Percentiles rank a stretch among this genome's conserved stretches.
These are phyloP conservation scores for Distichodus sexfasciatus DNA, from an alignment of 2,797 vertebrate genomes.

Conservation along the genomic window DNA sequence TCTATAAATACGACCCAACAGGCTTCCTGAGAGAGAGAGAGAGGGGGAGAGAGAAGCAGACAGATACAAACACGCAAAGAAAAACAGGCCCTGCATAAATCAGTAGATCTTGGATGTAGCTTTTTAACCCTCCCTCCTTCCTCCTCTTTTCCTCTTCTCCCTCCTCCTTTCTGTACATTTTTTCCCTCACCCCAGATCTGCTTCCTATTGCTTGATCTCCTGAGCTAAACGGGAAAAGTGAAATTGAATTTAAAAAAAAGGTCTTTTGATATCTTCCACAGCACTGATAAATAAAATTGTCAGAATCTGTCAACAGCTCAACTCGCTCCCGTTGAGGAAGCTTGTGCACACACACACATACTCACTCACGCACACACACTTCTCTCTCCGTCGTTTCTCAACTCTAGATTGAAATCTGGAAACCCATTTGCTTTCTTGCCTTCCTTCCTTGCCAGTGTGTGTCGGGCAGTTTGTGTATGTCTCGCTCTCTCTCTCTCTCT, in stretches of 20 bases:
- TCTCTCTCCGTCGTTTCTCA: slow-evolving; percentile 4
- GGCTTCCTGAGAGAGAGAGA: neutral
- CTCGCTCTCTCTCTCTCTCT: slow-evolving; percentile 38
- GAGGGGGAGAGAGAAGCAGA: slow-evolving; percentile 18
- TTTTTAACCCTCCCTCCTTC: slow-evolving; percentile 23
- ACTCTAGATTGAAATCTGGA: slow-evolving; percentile 73
- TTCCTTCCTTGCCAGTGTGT: slow-evolving; percentile 57
- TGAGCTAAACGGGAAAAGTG: slow-evolving; percentile 57
- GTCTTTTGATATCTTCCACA: slow-evolving; percentile 67
- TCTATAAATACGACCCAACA: slow-evolving; percentile 73
- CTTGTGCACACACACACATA: neutral
- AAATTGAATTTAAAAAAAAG: slow-evolving; percentile 75
- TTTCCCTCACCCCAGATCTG: neutral
- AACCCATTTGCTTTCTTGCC: slow-evolving; percentile 69
- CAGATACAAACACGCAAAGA: slow-evolving; percentile 60
- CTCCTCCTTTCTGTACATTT: neutral
- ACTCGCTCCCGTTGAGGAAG: slow-evolving; percentile 34
- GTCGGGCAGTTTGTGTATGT: slow-evolving; percentile 71
- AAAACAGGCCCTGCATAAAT: slow-evolving; percentile 63
- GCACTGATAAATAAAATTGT: slow-evolving; percentile 74
- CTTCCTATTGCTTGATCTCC: slow-evolving; percentile 57
- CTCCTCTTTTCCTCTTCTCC: neutral
- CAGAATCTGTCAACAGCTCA: slow-evolving; percentile 68
- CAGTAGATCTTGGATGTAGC: slow-evolving; percentile 31
- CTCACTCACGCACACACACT: neutral